Evolutionary conservation across 2,113 vertebrate species (phyloP).

Genomic region (Hemiprocne comata): DNA sequence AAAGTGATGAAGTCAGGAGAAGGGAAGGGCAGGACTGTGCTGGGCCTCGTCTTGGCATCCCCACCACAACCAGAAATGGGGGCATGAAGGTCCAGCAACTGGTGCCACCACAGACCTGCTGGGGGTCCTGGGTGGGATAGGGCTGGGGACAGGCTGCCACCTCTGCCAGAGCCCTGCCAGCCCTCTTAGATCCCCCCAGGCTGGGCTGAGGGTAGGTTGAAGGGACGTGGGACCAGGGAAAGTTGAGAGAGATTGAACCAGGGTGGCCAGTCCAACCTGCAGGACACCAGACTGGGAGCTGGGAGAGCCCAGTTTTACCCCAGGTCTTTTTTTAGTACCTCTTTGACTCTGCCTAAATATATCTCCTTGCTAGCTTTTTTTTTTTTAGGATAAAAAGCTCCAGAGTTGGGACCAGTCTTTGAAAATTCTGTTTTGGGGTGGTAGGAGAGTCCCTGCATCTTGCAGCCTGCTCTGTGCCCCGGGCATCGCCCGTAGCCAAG

Average conservation of each 20-base stretch:
- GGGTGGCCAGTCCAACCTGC: not conserved
- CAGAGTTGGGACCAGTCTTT: not conserved
- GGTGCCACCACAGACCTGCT: accelerated
- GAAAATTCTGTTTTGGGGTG: not conserved
- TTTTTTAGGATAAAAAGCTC: not conserved
- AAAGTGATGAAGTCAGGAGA: not conserved
- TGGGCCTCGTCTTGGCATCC: not conserved
- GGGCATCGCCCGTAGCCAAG: accelerated
- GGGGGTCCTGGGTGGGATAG: accelerated
- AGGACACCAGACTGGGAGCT: not conserved
- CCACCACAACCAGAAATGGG: accelerated
- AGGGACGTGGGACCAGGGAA: not conserved
- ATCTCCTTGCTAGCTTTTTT: accelerated
- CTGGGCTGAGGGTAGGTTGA: not conserved
- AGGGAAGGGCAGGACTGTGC: not conserved
- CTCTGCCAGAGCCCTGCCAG: not conserved
- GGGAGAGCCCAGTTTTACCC: not conserved
- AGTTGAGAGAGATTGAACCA: too few species aligned
- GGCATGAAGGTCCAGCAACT: accelerated
- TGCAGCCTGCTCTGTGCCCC: not conserved
- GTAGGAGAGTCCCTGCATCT: not conserved
- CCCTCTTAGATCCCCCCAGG: accelerated
- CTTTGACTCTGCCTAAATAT: not conserved
- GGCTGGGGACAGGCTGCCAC: not conserved
- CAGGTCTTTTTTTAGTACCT: not conserved